Base-by-base conservation (phyloP, 1,140 invertebrate genomes). In the Nomia melanderi region DNA sequence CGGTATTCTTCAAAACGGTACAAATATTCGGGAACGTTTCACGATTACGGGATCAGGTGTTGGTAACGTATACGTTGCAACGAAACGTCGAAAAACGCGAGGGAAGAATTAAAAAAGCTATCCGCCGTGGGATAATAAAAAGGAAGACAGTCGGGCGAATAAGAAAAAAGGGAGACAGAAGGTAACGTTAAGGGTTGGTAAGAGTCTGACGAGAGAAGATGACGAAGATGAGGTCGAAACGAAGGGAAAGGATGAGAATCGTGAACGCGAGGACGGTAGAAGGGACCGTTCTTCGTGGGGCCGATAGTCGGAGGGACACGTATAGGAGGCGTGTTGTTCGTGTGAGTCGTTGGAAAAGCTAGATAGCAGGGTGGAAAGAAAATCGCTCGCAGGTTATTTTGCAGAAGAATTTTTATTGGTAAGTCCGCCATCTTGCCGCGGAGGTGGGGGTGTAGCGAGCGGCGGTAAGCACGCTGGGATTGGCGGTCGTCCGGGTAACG, bases 351-450 rank as follows among this genome's bases (percentile, higher is more conserved):
- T 39, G 73, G 82, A 76, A 82, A 84, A 77, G 82, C 71, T 78
- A 66, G 73, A 72, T 56, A 39, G 75, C 73, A 60, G 59, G 83
- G 83, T 83, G 72, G 77, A 84, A 90, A 91, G 87, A 91, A 90
- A 91, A 91, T 91, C 88, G 88, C 90, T 90, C 84, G 90, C 88
- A 88, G 88, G 89, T 86, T 91, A 91, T 91, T 92, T 91, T 92
- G 88, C 86, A 82, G 87, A 88, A 88, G 88, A 90, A 91, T 92
- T 92, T 91, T 88, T 88, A 92, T 92, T 92, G 91, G 91, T 79
- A 83, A 79, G 77, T 86, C 59, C 88, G 88, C 90, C 90, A 91
- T 91, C 78, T 89, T 91, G 89, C 54, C 65, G 56, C 53, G 39
- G 23, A 20, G 59, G 69, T 77, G 64, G 82, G 74, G 70, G 72